Conservation (phyloP, 2,888 invertebrate species). For the Campaea margaritaria region DNA sequence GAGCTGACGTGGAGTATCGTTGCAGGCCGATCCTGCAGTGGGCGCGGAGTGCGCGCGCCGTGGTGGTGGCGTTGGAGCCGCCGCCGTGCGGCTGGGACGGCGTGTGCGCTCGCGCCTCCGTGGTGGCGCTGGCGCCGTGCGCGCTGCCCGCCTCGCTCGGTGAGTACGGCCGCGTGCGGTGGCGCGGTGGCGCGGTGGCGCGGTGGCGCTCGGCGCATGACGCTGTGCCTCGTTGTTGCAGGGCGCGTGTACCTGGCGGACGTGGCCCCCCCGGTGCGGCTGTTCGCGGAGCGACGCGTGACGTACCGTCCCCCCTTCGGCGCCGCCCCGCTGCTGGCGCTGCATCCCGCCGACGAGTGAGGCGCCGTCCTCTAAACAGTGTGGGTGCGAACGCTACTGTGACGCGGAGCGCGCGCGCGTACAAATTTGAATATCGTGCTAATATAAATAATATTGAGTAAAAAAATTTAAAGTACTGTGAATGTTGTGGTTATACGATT, state of each 20-base stretch:
- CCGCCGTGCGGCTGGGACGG: slow-evolving; percentile 77
- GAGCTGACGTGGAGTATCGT: neutral
- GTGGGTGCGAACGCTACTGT: no score
- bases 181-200: neutral
- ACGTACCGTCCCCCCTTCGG: slow-evolving; percentile 93
- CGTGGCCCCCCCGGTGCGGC: slow-evolving; percentile 90
- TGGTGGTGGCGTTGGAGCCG: slow-evolving; percentile 86
- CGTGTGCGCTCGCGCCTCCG: slow-evolving; percentile 51
- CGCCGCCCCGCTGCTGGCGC: slow-evolving; percentile 70
- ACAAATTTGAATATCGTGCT: no score
- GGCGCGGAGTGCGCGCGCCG: slow-evolving; percentile 75
- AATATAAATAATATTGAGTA: no score
- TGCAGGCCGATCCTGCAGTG: slow-evolving; percentile 83
- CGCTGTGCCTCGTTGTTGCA: slow-evolving; percentile 43
- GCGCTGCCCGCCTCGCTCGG: slow-evolving; percentile 55
- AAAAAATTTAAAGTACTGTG: no score
- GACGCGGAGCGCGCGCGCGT: neutral
- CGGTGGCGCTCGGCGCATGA: slow-evolving; percentile 1
- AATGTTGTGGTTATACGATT: no score
- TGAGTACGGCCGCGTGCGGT: neutral
- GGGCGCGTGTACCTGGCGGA: slow-evolving; percentile 92
- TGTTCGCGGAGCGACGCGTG: slow-evolving; percentile 91
- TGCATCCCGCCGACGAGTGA: slow-evolving; percentile 64
- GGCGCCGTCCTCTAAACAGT: neutral
- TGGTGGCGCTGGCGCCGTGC: slow-evolving; percentile 73